These are phyloP conservation scores for Cantharis nigra DNA, from an alignment of 2,888 invertebrate species.

Conservation along the genomic window DNA sequence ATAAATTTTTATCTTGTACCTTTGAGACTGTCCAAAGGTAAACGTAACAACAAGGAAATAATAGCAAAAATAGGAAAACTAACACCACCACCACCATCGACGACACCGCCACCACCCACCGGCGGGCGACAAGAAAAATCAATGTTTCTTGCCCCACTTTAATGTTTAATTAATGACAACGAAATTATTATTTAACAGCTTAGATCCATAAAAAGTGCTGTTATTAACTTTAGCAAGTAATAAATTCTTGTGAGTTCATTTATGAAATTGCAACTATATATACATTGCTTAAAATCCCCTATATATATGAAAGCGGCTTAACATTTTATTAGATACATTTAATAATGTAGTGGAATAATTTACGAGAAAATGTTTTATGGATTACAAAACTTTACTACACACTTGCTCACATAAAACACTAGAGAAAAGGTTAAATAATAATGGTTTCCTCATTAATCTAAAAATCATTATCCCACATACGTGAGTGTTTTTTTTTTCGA, in stretches of 20 bases:
- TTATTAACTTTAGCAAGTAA: conserved; percentile 13
- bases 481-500: too few species aligned
- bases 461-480: not conserved
- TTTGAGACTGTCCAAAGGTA: not conserved
- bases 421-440: not conserved
- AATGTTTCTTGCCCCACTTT: not conserved
- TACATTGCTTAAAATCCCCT: conserved; percentile 14
- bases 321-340: conserved; percentile 15
- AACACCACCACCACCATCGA: not conserved
- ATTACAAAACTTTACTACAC: conserved; percentile 5
- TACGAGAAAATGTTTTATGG: conserved; percentile 12
- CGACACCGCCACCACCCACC: not conserved
- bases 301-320: conserved; percentile 11
- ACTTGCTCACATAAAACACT: not conserved
- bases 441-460: not conserved
- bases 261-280: conserved; percentile 20
- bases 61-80: not conserved
- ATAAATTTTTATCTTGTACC: not conserved
- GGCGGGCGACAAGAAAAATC: not conserved
- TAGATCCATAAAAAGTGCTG: not conserved
- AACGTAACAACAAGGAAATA: not conserved
- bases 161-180: not conserved
- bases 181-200: conserved; percentile 4
- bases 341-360: conserved; percentile 14
- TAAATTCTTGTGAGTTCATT: conserved; percentile 19